Conservation (phyloP, 2,888 invertebrate species). For the Odontothrips loti region DNA sequence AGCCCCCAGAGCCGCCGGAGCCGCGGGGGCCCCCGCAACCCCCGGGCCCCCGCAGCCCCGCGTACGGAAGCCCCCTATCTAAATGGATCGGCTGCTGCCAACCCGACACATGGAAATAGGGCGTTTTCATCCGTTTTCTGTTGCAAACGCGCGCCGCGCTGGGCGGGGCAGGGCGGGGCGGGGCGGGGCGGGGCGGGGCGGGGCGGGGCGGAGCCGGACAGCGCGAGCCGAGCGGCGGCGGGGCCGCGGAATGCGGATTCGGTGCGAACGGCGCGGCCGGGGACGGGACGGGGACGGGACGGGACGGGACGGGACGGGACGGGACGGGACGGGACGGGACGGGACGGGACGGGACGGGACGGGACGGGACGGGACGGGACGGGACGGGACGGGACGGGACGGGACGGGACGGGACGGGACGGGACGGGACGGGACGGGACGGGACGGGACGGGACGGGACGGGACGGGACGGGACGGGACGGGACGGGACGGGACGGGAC, state of each 20-base stretch:
- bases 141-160: background rate
- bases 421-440: no score
- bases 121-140: background rate
- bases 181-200: background rate
- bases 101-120: background rate
- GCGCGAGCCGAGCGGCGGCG: background rate
- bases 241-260: background rate
- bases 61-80: slow-evolving; percentile 2
- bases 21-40: no score
- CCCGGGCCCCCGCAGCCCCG: no score
- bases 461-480: no score
- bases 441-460: no score
- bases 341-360: no score
- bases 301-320: background rate
- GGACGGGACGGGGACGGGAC: background rate
- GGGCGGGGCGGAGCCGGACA: background rate
- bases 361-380: background rate
- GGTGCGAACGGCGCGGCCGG: background rate
- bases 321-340: no score
- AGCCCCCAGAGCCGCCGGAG: background rate
- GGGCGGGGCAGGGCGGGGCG: background rate
- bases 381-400: background rate
- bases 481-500: no score
- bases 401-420: no score
- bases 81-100: slow-evolving; percentile 6